phyloP scores from a whole-genome alignment of 2,113 vertebrate species.

The Lophotis ruficrista region DNA sequence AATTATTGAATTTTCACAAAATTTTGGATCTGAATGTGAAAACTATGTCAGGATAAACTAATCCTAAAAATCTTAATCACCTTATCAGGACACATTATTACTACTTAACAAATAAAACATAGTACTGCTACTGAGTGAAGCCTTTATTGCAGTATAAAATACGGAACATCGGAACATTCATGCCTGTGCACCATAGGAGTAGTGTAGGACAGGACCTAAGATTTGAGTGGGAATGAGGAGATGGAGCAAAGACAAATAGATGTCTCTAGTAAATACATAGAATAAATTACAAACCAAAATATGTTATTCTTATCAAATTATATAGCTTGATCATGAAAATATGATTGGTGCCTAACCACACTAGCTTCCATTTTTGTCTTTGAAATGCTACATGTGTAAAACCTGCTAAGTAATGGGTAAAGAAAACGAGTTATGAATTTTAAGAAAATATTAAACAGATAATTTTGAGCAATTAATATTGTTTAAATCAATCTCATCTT shows the following conservation, averaged over 20 bases:
- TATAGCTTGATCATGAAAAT: not conserved
- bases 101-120: not conserved
- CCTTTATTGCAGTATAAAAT: not conserved
- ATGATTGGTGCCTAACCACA: not conserved
- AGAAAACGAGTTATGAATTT: not conserved
- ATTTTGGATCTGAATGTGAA: not conserved
- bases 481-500: not conserved
- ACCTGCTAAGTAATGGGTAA: not conserved
- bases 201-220: not conserved
- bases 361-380: not conserved
- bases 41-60: not conserved
- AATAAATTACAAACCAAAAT: not conserved
- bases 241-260: not conserved
- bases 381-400: not conserved
- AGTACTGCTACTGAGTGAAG: not conserved
- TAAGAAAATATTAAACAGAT: not conserved
- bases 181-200: not conserved
- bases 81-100: not conserved
- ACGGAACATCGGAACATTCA: not conserved
- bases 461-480: not conserved
- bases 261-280: not conserved
- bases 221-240: not conserved
- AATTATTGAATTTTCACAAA: not conserved
- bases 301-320: not conserved
- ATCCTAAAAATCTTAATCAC: not conserved